Evolutionary conservation across 2,888 invertebrate genomes (phyloP), one percentile per base, ranked within the genome.

Genomic region (Scelioninae gen. 1): DNA sequence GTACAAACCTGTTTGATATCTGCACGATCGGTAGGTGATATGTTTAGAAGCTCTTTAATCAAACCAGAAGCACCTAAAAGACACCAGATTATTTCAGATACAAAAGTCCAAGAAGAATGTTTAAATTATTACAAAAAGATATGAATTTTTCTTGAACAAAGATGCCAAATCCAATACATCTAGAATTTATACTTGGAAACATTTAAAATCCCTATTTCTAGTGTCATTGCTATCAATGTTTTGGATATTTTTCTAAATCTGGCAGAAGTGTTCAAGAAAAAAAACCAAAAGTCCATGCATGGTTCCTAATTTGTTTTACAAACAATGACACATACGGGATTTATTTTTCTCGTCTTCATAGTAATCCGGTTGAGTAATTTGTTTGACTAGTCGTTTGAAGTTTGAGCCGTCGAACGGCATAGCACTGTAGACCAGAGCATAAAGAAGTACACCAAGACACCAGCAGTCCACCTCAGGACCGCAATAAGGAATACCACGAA

Each of bases 401-500:
- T 99, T 98, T 84, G 98, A 97, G 82, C 99, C 99, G 93, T 99
- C 99, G 92, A 99, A 99, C 68, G 97, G 99, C 99, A 99, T 99
- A 85, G 99, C 98, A 87, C 99, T 99, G 92, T 99, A 99, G 86
- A 99, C 99, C 90, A 99, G 94, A 56, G 99, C 99, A 93, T 99
- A 99, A 9, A 99, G 94, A 58, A 99, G 94, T 60, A 99, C 99
- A 71, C 99, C 99, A 83, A 99, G 93, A 29, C 99, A 99, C 99
- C 96, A 96, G 91, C 96, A 96, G 90, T 96, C 96, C 63, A 96
- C 98, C 95, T 99, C 99, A 4, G 99, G 99, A 6, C 99, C 99
- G 90, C 96, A 96, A 92, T 99, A 99, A 0, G 98, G 98, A 8
- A 97, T 97, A 83, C 99, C 98, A 93, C 97, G 97, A 45, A 99